Evolutionary conservation across 2,888 invertebrate species (phyloP).

Genomic region (Eilema griseolum): DNA sequence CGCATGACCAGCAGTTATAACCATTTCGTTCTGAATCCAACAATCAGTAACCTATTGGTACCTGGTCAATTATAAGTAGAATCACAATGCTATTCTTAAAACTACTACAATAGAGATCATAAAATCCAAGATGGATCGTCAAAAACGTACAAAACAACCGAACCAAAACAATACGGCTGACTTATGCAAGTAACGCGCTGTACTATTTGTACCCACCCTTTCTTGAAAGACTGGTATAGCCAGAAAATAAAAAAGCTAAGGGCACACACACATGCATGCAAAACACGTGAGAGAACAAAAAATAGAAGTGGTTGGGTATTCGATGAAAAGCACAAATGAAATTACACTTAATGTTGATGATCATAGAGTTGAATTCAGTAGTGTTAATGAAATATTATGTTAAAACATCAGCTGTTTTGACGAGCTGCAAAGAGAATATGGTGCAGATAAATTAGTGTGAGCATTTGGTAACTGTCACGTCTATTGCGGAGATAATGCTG

Average conservation of each 20-base stretch:
- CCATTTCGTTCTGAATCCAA: conserved; percentile 7
- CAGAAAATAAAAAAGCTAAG: conserved; percentile 58
- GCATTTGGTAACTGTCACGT: conserved; percentile 59
- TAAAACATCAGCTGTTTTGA: conserved; percentile 67
- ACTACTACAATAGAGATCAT: conserved; percentile 38
- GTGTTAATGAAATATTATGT: conserved; percentile 49
- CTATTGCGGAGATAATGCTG: conserved; percentile 47
- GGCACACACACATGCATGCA: conserved; percentile 49
- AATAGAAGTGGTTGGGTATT: conserved; percentile 56
- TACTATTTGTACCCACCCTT: conserved; percentile 64
- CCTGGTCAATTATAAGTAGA: conserved; percentile 39
- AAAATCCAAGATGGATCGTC: conserved; percentile 48
- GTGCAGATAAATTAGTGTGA: conserved; percentile 62
- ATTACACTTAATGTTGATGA: conserved; percentile 23
- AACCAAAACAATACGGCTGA: conserved; percentile 56
- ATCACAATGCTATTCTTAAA: conserved; percentile 34
- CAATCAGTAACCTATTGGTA: conserved; percentile 34
- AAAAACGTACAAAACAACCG: conserved; percentile 45
- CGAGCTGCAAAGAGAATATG: conserved; percentile 58
- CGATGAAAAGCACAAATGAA: conserved; percentile 27
- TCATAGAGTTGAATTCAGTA: conserved; percentile 31
- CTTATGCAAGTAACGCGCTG: conserved; percentile 57
- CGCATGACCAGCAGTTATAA: conserved; percentile 12
- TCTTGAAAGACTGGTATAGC: conserved; percentile 56
- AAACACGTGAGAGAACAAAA: conserved; percentile 62